A percentile compares a stretch with the other conserved stretches of the same genome.
phyloP scores from a whole-genome alignment of 35 echinoderm and acorn worm species.

The Apostichopus parvimensis region DNA sequence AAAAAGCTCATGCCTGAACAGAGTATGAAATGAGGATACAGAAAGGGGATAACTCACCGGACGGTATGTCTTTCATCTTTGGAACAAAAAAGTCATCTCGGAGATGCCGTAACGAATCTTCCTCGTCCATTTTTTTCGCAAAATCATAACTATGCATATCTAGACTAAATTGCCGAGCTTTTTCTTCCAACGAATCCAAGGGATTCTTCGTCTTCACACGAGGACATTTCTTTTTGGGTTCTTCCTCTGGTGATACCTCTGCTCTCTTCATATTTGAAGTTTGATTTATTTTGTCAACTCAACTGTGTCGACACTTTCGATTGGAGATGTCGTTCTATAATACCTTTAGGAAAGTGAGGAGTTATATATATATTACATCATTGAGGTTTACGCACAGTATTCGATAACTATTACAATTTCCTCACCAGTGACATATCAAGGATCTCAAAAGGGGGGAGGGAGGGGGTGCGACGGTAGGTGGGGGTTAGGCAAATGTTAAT shows the following conservation, averaged over 20 bases:
- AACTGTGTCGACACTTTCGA: too few relatives aligned
- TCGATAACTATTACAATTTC: too few relatives aligned
- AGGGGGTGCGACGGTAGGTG: too few relatives aligned
- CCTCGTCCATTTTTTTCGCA: conserved; percentile 65
- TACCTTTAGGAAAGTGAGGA: too few relatives aligned
- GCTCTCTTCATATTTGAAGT: not conserved
- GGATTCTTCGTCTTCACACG: not conserved
- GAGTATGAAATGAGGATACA: not conserved
- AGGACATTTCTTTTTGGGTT: conserved; percentile 10
- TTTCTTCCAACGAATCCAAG: conserved; percentile 35
- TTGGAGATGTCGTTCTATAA: too few relatives aligned
- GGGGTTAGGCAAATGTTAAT: too few relatives aligned
- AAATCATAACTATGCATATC: conserved; percentile 42
- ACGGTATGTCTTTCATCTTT: conserved; percentile 68
- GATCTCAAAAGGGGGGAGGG: too few relatives aligned
- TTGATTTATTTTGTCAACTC: too few relatives aligned
- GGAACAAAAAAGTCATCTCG: conserved; percentile 64
- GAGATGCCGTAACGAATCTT: conserved; percentile 51
- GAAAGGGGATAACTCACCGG: conserved; percentile 10
- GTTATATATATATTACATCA: too few relatives aligned
- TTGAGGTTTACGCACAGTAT: too few relatives aligned
- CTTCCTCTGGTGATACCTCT: not conserved
- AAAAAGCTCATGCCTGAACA: too few relatives aligned
- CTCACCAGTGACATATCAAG: too few relatives aligned
- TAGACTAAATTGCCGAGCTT: conserved; percentile 54